Conservation (phyloP, 2,113 vertebrate genomes). For the Pedionomus torquatus region DNA sequence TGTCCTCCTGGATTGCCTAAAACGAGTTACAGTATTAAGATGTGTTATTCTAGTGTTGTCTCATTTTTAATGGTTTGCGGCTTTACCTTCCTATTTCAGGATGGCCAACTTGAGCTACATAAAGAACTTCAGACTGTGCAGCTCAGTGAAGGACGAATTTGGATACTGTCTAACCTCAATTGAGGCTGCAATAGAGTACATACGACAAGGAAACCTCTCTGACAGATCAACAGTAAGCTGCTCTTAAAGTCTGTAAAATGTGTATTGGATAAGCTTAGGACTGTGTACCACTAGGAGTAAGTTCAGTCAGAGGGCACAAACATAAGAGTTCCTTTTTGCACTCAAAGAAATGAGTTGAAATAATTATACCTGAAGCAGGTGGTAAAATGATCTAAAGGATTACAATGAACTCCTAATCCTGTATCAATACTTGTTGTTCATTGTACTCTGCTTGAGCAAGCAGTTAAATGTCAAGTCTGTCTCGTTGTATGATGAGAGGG, state of each 20-base stretch:
- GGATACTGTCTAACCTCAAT: constrained; percentile 94
- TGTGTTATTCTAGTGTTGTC: background rate
- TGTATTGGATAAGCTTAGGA: background rate
- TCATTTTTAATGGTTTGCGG: background rate
- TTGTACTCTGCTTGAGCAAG: background rate
- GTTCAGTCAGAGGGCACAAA: background rate
- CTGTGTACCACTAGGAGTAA: background rate
- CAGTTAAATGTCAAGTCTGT: background rate
- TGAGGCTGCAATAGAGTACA: constrained; percentile 91
- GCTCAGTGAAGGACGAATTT: constrained; percentile 90
- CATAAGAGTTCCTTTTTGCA: background rate
- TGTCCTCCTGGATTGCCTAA: background rate
- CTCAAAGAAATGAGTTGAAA: background rate
- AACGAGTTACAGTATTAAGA: background rate
- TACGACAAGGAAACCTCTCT: constrained; percentile 89
- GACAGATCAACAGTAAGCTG: constrained; percentile 74
- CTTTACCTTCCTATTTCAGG: constrained; percentile 73
- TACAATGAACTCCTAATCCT: background rate
- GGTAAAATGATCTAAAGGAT: background rate
- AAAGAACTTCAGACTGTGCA: constrained; percentile 94
- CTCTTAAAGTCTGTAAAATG: background rate
- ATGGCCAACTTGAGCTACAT: constrained; percentile 98
- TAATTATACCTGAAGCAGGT: background rate
- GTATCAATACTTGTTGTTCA: background rate
- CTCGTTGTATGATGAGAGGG: background rate